A percentile compares a stretch with the other conserved stretches of the same genome.
Evolutionary conservation across 2,113 vertebrate genomes (phyloP).

Genomic region (Sander lucioperca): DNA sequence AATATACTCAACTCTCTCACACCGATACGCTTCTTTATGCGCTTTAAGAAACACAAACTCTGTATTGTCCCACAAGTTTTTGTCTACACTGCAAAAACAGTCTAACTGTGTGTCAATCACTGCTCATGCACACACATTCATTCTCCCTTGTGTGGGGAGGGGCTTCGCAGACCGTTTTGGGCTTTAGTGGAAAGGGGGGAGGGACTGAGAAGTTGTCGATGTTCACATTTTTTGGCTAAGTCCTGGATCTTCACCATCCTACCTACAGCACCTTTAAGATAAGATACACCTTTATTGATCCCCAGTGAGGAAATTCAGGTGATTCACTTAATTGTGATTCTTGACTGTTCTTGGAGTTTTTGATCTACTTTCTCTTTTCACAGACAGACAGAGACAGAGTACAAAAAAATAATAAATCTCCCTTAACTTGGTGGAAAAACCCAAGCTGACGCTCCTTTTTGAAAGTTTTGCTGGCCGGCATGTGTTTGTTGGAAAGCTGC

Average conservation of each 20-base stretch:
- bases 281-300: no score
- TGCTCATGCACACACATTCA: no score
- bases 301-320: no score
- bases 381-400: constrained; percentile 42
- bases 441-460: constrained; percentile 72
- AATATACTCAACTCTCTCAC: constrained; percentile 24
- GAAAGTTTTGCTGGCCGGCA: constrained; percentile 72
- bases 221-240: no score
- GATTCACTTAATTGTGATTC: background rate
- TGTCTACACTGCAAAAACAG: background rate
- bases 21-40: background rate
- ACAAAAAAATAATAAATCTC: constrained; percentile 35
- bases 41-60: background rate
- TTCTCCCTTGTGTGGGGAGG: no score
- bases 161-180: no score
- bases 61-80: background rate
- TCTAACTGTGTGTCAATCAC: no score
- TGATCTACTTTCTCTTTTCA: constrained; percentile 61
- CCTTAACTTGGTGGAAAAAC: constrained; percentile 80
- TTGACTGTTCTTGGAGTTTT: constrained; percentile 29
- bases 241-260: no score
- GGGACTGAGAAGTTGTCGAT: no score
- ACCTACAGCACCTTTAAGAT: no score
- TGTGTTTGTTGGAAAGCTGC: constrained; percentile 81
- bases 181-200: no score